Conservation (phyloP, 1,140 invertebrate genomes). For the Babylonia areolata region DNA sequence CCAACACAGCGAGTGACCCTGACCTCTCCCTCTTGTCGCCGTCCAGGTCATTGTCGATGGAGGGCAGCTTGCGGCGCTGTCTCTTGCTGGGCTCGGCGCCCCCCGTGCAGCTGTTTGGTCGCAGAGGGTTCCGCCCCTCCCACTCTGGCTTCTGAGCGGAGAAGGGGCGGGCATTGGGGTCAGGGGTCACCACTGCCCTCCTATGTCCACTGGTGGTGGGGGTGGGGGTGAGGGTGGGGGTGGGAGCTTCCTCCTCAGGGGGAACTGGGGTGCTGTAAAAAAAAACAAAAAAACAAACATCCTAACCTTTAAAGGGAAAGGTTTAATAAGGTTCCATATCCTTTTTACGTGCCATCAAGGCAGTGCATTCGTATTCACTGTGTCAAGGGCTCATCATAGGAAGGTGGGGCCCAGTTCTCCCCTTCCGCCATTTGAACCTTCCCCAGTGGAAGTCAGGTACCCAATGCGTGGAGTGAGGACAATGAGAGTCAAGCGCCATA, state of each 20-base stretch:
- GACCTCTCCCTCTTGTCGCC: constrained; percentile 4
- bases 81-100: background rate
- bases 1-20: no score
- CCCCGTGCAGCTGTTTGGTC: constrained; percentile 42
- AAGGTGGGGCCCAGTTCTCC: no score
- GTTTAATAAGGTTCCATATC: no score
- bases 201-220: background rate
- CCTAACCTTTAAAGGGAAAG: no score
- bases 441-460: no score
- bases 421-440: no score
- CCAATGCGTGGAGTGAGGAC: no score
- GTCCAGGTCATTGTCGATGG: constrained; percentile 1
- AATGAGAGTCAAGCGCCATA: no score
- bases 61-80: background rate
- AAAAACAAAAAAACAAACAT: background rate
- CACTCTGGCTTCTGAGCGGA: background rate
- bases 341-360: no score
- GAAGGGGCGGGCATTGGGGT: background rate
- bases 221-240: constrained; percentile 5
- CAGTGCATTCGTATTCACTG: no score
- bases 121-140: background rate
- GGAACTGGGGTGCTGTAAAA: constrained; percentile 1
- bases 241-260: background rate
- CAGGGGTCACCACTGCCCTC: background rate
- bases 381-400: no score